Evolutionary conservation across 2,888 invertebrate genomes (phyloP).

Genomic region (Alcis repandata): DNA sequence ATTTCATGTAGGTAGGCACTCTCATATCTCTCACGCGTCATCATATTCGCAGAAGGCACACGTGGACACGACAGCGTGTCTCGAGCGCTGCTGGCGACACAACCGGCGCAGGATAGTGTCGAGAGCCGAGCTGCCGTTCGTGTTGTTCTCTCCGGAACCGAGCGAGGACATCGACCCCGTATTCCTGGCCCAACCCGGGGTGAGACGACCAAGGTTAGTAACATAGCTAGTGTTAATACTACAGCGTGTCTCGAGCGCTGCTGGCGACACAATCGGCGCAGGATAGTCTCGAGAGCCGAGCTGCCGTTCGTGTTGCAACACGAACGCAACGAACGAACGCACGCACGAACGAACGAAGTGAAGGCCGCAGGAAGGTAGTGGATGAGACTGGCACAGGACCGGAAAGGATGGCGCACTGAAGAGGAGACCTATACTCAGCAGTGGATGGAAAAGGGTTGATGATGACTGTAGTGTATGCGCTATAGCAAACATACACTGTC

Average conservation of each 20-base stretch:
- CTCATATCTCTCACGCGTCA: too few relatives aligned
- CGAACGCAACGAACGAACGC: too few relatives aligned
- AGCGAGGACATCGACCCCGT: constrained; percentile 58
- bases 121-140: constrained; percentile 56
- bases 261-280: constrained; percentile 35
- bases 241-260: constrained; percentile 48
- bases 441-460: too few relatives aligned
- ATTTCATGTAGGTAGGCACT: too few relatives aligned
- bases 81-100: constrained; percentile 59
- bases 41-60: constrained; percentile 48
- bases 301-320: constrained; percentile 63
- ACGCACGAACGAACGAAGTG: too few relatives aligned
- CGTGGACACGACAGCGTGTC: constrained; percentile 52
- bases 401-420: too few relatives aligned
- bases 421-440: too few relatives aligned
- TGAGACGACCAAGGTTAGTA: constrained; percentile 66
- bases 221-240: too few relatives aligned
- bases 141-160: constrained; percentile 63
- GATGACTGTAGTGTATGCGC: too few relatives aligned
- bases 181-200: constrained; percentile 58
- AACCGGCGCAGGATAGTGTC: constrained; percentile 60
- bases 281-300: constrained; percentile 50
- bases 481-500: too few relatives aligned
- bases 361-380: too few relatives aligned
- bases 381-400: too few relatives aligned